A percentile compares a stretch with the other conserved stretches of the same genome.
phyloP scores from a whole-genome alignment of 2,888 invertebrate genomes.

The Melolontha melolontha region DNA sequence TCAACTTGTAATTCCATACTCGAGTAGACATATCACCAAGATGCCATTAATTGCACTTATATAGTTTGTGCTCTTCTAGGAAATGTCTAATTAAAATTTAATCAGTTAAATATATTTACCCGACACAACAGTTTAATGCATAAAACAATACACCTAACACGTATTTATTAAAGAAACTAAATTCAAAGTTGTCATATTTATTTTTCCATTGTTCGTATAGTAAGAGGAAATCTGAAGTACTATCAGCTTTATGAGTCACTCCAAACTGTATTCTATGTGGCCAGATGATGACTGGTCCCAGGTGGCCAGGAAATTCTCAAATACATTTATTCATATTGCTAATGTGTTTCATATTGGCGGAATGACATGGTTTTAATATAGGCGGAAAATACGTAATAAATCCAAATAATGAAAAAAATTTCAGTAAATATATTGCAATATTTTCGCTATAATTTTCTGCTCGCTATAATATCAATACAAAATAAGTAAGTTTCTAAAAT shows the following conservation, averaged over 20 bases:
- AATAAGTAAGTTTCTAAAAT: too few relatives aligned
- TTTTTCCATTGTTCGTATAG: constrained; percentile 10
- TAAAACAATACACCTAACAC: constrained; percentile 1
- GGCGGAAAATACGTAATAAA: too few relatives aligned
- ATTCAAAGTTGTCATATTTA: background rate
- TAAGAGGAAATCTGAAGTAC: background rate
- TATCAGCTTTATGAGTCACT: constrained; percentile 44
- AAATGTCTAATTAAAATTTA: constrained; percentile 37
- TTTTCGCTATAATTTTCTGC: too few relatives aligned
- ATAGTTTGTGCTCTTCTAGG: constrained; percentile 31
- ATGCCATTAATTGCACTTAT: constrained; percentile 34
- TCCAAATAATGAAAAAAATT: too few relatives aligned
- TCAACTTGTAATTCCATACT: constrained; percentile 37
- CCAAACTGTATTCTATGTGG: constrained; percentile 46
- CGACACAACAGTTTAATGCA: background rate
- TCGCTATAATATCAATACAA: too few relatives aligned
- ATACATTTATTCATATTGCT: constrained; percentile 32
- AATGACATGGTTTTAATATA: too few relatives aligned
- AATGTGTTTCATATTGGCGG: background rate
- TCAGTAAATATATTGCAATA: too few relatives aligned
- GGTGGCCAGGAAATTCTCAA: constrained; percentile 46
- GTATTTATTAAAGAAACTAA: constrained; percentile 1
- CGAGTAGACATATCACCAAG: constrained; percentile 33
- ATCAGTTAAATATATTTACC: constrained; percentile 24
- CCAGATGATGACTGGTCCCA: constrained; percentile 55